These are phyloP conservation scores for Diplosoma virens DNA, from an alignment of 23 tunicate species.

Conservation along the genomic window DNA sequence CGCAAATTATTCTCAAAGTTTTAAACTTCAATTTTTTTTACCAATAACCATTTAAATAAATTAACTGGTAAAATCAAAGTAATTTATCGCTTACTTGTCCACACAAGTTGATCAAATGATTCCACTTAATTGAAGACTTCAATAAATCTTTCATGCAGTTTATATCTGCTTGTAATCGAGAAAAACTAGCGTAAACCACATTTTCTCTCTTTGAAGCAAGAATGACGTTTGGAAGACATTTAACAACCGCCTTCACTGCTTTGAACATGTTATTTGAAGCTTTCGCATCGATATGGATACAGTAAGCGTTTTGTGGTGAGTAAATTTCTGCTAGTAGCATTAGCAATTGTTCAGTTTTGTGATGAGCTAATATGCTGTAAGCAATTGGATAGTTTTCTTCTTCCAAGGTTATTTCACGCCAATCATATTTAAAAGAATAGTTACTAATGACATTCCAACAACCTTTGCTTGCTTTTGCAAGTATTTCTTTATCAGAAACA, in stretches of 20 bases:
- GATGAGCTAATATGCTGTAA: conserved; percentile 51
- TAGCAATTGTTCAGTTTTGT: conserved; percentile 38
- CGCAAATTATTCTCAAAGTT: no score
- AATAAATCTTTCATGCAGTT: conserved; percentile 74
- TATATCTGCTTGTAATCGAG: conserved; percentile 66
- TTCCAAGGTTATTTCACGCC: neutral
- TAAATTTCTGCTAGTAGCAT: conserved; percentile 63
- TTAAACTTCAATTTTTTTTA: no score
- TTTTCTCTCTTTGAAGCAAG: conserved; percentile 24
- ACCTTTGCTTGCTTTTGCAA: neutral
- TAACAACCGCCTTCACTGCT: conserved; percentile 8
- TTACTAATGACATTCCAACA: conserved; percentile 5
- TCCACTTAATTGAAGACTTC: conserved; percentile 34
- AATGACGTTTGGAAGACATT: conserved; percentile 66
- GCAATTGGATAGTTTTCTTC: conserved; percentile 57
- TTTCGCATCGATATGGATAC: conserved; percentile 65
- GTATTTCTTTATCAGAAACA: neutral
- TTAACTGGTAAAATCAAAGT: no score
- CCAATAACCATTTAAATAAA: no score
- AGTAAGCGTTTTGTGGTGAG: conserved; percentile 58
- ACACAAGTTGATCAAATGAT: conserved; percentile 67
- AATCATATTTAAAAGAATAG: neutral
- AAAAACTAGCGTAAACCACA: conserved; percentile 53
- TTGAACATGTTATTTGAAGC: neutral
- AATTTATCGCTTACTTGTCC: conserved; percentile 67